Conservation (phyloP, 1,140 invertebrate species). For the Rhynchophorus ferrugineus region DNA sequence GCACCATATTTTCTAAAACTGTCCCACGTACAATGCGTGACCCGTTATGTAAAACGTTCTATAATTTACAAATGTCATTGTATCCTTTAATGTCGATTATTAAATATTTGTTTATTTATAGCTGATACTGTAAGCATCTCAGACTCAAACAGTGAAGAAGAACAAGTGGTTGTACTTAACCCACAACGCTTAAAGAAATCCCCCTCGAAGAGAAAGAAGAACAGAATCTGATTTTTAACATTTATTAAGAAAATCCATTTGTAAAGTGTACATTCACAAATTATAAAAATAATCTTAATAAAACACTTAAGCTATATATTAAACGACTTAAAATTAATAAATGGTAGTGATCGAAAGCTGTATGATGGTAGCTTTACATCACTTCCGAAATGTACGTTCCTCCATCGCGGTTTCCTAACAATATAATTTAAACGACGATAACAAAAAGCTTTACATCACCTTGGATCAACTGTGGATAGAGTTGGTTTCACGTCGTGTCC, state of each 20-base stretch:
- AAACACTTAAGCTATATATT: slow-evolving; percentile 5
- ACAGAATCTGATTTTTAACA: neutral
- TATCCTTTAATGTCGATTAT: neutral
- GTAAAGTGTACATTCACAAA: slow-evolving; percentile 28
- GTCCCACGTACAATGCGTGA: too few relatives aligned
- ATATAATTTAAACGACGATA: too few relatives aligned
- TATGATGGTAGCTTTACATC: too few relatives aligned
- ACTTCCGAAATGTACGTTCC: too few relatives aligned
- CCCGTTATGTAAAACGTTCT: too few relatives aligned
- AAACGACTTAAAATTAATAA: slow-evolving; percentile 15
- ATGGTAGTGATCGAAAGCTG: slow-evolving; percentile 2
- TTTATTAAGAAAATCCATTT: slow-evolving; percentile 23
- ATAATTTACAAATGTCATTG: too few relatives aligned
- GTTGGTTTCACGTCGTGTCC: slow-evolving; percentile 51
- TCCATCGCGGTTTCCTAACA: too few relatives aligned
- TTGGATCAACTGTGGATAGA: too few relatives aligned
- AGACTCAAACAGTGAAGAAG: slow-evolving; percentile 36
- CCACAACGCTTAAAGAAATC: slow-evolving; percentile 18
- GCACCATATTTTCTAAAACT: too few relatives aligned
- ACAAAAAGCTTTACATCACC: neutral
- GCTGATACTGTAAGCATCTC: slow-evolving; percentile 1
- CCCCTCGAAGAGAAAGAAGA: slow-evolving; percentile 18
- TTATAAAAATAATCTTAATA: slow-evolving; percentile 17
- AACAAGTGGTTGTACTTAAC: slow-evolving; percentile 32
- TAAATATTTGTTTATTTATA: slow-evolving; percentile 1